Conservation (phyloP, 2,113 vertebrate genomes). For the Ibidorhyncha struthersii region DNA sequence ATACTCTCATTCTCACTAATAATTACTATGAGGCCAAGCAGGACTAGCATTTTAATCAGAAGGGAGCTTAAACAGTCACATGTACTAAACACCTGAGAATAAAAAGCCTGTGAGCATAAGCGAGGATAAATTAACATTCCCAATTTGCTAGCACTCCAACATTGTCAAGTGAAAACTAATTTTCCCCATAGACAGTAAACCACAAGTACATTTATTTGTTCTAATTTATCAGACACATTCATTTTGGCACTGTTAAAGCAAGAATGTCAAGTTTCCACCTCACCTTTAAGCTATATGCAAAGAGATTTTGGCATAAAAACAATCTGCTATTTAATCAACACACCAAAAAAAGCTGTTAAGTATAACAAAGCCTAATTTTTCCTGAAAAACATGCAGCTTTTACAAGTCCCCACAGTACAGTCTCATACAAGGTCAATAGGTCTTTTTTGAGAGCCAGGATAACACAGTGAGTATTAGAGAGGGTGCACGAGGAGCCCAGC, state of each 20-base stretch:
- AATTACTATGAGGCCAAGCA: background rate
- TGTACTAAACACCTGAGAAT: constrained; percentile 11
- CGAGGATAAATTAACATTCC: background rate
- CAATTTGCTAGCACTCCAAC: background rate
- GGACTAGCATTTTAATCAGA: background rate
- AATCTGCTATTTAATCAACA: background rate
- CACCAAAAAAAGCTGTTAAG: background rate
- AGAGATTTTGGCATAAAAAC: background rate
- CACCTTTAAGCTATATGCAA: background rate
- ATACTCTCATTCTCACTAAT: background rate
- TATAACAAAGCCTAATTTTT: background rate
- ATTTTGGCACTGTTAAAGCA: background rate
- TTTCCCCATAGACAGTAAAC: background rate
- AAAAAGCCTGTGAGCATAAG: background rate
- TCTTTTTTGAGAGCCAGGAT: background rate
- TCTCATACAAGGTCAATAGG: background rate
- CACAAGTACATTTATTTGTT: background rate
- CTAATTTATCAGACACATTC: constrained; percentile 4
- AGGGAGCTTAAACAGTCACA: background rate
- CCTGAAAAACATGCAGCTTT: background rate
- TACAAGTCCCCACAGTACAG: background rate
- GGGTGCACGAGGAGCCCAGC: background rate
- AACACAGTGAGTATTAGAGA: background rate
- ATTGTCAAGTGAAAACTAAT: constrained; percentile 25
- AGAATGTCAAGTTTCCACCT: background rate